These are phyloP conservation scores for Prionchulus punctatus DNA, from an alignment of 2,888 invertebrate species.

Conservation along the genomic window DNA sequence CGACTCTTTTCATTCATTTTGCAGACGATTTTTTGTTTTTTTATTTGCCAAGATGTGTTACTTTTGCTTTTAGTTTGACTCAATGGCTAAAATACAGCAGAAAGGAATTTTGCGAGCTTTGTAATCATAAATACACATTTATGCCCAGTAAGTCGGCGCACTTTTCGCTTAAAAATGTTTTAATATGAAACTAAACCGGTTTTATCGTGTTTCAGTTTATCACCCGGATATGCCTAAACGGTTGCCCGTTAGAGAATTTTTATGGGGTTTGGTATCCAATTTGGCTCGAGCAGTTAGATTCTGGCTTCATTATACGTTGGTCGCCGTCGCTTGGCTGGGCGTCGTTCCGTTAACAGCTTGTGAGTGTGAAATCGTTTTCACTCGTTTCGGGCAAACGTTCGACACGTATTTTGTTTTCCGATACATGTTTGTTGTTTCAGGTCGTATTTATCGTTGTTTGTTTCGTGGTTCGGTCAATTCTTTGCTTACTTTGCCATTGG, in stretches of 20 bases:
- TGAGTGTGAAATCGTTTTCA: constrained; percentile 17
- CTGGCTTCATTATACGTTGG: constrained; percentile 91
- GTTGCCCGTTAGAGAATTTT: constrained; percentile 75
- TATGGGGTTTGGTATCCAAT: constrained; percentile 71
- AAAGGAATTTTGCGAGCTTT: constrained; percentile 95
- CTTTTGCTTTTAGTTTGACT: constrained; percentile 49
- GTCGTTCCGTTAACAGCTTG: constrained; percentile 89
- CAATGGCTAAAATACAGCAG: constrained; percentile 98
- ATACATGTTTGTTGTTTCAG: constrained; percentile 21
- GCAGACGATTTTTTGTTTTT: not conserved
- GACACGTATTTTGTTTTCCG: not conserved
- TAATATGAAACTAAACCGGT: too few species aligned
- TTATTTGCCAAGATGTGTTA: not conserved
- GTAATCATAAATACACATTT: constrained; percentile 90
- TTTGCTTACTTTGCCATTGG: constrained; percentile 62
- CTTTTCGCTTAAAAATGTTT: not conserved
- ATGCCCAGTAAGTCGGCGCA: constrained; percentile 56
- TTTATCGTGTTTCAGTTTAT: constrained; percentile 47
- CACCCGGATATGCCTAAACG: constrained; percentile 99
- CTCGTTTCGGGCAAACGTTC: too few species aligned
- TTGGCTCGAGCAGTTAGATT: constrained; percentile 79
- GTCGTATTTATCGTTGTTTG: constrained; percentile 73
- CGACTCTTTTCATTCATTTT: not conserved
- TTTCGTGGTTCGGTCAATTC: constrained; percentile 73
- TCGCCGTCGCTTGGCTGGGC: constrained; percentile 90